A percentile compares a stretch with the other conserved stretches of the same genome.
Conservation (phyloP, 1,140 invertebrate genomes). For the Conopomorpha cramerella region DNA sequence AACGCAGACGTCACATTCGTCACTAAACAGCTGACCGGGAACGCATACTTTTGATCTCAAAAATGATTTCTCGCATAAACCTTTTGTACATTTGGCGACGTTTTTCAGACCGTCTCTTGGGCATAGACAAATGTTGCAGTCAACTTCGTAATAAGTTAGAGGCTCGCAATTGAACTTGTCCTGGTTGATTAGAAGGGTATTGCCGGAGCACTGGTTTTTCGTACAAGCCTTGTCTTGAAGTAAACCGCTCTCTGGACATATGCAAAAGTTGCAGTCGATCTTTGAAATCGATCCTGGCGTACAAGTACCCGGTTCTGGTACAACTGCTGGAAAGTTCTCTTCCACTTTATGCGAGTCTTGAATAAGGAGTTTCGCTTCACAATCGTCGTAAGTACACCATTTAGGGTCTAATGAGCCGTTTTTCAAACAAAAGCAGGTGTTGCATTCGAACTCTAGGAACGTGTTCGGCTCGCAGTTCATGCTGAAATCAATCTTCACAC, state of each 20-base stretch:
- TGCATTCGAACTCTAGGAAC: constrained; percentile 37
- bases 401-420: constrained; percentile 34
- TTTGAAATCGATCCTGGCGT: constrained; percentile 28
- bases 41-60: constrained; percentile 27
- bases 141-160: constrained; percentile 36
- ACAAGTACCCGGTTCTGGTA: constrained; percentile 14
- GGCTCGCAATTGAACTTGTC: constrained; percentile 29
- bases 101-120: constrained; percentile 35
- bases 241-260: background rate
- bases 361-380: too few species aligned
- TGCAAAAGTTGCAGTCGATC: constrained; percentile 25
- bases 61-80: constrained; percentile 30
- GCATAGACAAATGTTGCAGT: constrained; percentile 45
- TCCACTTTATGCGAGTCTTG: constrained; percentile 17
- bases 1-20: constrained; percentile 52
- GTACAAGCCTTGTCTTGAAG: background rate
- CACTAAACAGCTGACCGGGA: constrained; percentile 40
- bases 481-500: constrained; percentile 13
- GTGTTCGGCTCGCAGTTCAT: constrained; percentile 27
- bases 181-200: background rate
- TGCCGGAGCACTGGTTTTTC: background rate
- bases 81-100: constrained; percentile 36
- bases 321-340: constrained; percentile 1
- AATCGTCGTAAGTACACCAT: constrained; percentile 48
- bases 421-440: constrained; percentile 39